Evolutionary conservation across 2,888 invertebrate species (phyloP), one percentile per base, ranked within the genome.

Genomic region (Dynastes hyllus): DNA sequence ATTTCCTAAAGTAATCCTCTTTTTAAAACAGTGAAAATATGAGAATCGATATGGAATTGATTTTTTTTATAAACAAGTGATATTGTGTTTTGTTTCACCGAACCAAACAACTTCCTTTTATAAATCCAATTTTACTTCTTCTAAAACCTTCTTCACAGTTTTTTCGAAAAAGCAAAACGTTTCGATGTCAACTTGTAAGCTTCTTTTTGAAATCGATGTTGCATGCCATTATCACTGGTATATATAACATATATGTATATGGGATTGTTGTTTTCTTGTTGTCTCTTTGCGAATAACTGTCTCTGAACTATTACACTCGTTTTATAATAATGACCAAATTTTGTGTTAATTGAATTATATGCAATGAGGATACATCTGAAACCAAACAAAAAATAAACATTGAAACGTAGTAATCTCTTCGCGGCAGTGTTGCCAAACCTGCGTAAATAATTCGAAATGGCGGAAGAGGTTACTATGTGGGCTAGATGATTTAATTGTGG

Each of bases 261-360:
- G 69, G 27, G 87, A 88, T 88, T 86, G 86, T 87, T 88, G 88
- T 88, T 88, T 87, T 86, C 85, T 87, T 58, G 55, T 58, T 88
- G 86, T 86, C 86, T 88, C 86, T 87, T 85, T 84, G 85, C 86
- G 40, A 69, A 40, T 84, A 85, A 84, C 73, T 78, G 77, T 69
- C 58, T 61, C 53, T 77, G 53, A 53, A 51, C 16, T 53, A 51
- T 16, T 84, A 82, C 82, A 82, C 84, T 81, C 79, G 79, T 67
- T n/a, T 58, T 55, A 69, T 27, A 16, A 77, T 32, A 63, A 77
- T 45, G 67, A 77, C 69, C 67, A 69, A 77, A 69, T 32, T 22
- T 58, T 16, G 32, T 37, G 32, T 37, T 37, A 45, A 45, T 45
- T 45, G 45, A 45, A 45, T 45, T 45, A 32, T 55, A 55, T 71